A percentile compares a stretch with the other conserved stretches of the same genome.
These are phyloP conservation scores for Antheraea pernyi DNA, from an alignment of 1,140 invertebrate species.

Conservation along the genomic window DNA sequence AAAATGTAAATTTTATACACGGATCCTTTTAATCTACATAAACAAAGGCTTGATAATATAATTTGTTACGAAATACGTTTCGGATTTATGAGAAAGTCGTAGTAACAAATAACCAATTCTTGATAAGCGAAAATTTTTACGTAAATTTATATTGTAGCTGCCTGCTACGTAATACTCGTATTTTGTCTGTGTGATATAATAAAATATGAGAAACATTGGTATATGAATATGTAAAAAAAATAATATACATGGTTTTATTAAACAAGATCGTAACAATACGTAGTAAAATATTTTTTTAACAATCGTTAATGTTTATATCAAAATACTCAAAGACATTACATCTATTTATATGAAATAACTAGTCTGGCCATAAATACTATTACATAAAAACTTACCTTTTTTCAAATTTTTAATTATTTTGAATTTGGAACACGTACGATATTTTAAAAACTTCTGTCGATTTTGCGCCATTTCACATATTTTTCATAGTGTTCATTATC, in stretches of 20 bases:
- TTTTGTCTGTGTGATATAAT: neutral
- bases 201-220: neutral
- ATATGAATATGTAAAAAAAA: neutral
- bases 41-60: constrained; percentile 5
- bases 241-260: no score
- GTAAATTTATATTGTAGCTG: neutral
- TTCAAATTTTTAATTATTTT: no score
- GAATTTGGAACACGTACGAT: no score
- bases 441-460: no score
- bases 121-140: neutral
- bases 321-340: no score
- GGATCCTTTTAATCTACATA: constrained; percentile 3
- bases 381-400: no score
- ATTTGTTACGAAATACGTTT: neutral
- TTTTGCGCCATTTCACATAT: no score
- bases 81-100: neutral
- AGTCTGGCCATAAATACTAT: no score
- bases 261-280: neutral
- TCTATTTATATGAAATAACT: no score
- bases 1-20: constrained; percentile 5
- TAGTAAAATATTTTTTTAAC: no score
- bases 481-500: no score
- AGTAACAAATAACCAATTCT: neutral
- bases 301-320: no score
- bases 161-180: neutral